Percentiles rank a stretch among this genome's conserved stretches.
Conservation (phyloP, 2,113 vertebrate species). For the Lepus americanus region DNA sequence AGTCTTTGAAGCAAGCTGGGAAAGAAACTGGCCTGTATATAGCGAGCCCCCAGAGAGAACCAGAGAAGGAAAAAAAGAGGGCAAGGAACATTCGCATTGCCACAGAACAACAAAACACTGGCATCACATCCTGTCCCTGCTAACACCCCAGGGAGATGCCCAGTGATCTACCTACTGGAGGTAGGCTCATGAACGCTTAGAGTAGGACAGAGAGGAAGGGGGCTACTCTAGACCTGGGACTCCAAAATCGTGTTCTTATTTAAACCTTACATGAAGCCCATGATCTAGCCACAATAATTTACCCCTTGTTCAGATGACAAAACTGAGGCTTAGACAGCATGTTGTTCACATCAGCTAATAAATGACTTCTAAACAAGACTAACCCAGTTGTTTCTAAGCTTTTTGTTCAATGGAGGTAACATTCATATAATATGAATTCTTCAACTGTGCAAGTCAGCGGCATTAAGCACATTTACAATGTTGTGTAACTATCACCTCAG, state of each 20-base stretch:
- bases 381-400: not conserved
- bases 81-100: not conserved
- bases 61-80: not conserved
- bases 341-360: not conserved
- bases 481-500: not conserved
- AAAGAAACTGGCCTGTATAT: not conserved
- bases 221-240: no score
- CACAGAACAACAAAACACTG: not conserved
- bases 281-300: not conserved
- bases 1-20: conserved; percentile 33
- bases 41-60: not conserved
- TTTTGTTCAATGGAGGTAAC: not conserved
- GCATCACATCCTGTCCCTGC: accelerated
- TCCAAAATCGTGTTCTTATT: not conserved
- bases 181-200: accelerated
- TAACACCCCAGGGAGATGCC: not conserved
- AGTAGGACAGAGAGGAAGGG: not conserved
- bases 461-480: not conserved
- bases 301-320: not conserved
- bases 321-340: not conserved
- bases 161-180: no score
- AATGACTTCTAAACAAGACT: not conserved
- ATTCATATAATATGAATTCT: not conserved
- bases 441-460: not conserved
- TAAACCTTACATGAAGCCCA: not conserved